Evolutionary conservation across 2,113 vertebrate genomes (phyloP).

Genomic region (Salvelinus fontinalis): DNA sequence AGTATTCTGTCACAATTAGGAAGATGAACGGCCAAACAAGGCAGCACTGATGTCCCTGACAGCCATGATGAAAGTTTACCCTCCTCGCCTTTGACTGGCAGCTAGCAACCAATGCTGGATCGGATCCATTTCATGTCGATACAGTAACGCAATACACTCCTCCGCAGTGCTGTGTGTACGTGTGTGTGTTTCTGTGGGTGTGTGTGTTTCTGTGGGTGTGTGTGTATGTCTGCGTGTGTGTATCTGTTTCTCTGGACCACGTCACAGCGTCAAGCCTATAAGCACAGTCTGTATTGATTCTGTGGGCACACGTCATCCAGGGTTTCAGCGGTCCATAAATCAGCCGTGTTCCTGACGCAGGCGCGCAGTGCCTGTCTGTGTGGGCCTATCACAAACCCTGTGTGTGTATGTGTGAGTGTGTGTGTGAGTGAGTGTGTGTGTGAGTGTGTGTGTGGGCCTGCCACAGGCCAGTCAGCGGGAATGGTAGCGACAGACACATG

Average conservation of each 20-base stretch:
- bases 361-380: constrained; percentile 12
- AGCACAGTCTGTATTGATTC: constrained; percentile 70
- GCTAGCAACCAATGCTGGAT: constrained; percentile 82
- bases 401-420: constrained; percentile 20
- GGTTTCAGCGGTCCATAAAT: constrained; percentile 80
- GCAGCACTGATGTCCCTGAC: constrained; percentile 93
- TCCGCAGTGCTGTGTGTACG: constrained; percentile 28
- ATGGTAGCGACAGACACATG: constrained; percentile 77
- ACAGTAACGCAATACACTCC: constrained; percentile 78
- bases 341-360: constrained; percentile 65
- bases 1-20: constrained; percentile 96
- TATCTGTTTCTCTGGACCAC: constrained; percentile 27
- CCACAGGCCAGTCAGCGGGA: constrained; percentile 62
- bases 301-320: constrained; percentile 73
- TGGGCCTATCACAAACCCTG: background rate
- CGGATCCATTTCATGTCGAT: constrained; percentile 79
- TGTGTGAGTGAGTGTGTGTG: constrained; percentile 28
- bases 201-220: constrained; percentile 48
- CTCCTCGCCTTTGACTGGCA: constrained; percentile 83
- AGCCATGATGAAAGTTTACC: constrained; percentile 89
- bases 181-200: constrained; percentile 22
- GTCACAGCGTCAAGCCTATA: constrained; percentile 58
- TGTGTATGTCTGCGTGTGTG: constrained; percentile 8
- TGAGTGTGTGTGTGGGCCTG: constrained; percentile 65
- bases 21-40: constrained; percentile 98